These are phyloP conservation scores for Tribolium castaneum DNA, from an alignment of 1,140 invertebrate genomes.

Conservation along the genomic window DNA sequence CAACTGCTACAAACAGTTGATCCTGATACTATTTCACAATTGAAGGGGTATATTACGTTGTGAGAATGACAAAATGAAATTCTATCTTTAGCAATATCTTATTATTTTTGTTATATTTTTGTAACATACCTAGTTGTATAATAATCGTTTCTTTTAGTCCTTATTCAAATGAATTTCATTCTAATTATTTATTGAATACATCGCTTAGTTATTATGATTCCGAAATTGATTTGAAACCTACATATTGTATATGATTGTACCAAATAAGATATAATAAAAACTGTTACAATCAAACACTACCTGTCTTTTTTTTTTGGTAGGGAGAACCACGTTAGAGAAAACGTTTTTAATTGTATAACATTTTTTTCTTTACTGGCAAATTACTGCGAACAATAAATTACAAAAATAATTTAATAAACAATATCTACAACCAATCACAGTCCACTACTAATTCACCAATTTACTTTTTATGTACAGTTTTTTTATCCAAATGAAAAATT, in stretches of 20 bases:
- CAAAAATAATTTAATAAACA: no score
- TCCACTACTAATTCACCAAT: no score
- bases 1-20: slow-evolving; percentile 76
- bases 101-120: slow-evolving; percentile 28
- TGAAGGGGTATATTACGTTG: slow-evolving; percentile 72
- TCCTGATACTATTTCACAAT: slow-evolving; percentile 74
- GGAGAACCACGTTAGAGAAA: no score
- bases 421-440: no score
- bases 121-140: not conserved
- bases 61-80: slow-evolving; percentile 57
- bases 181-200: not conserved
- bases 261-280: slow-evolving; percentile 17
- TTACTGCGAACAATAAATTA: no score
- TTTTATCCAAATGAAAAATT: no score
- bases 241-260: slow-evolving; percentile 21
- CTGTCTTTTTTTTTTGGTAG: no score
- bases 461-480: no score
- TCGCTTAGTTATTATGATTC: not conserved
- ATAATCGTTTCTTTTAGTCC: not conserved
- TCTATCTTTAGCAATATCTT: slow-evolving; percentile 20
- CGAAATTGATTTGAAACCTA: slow-evolving; percentile 1
- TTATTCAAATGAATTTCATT: not conserved
- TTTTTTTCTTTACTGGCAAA: no score
- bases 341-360: no score
- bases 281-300: no score